These are phyloP conservation scores for Sparidentex hasta DNA, from an alignment of 2,797 vertebrate species.

Conservation along the genomic window DNA sequence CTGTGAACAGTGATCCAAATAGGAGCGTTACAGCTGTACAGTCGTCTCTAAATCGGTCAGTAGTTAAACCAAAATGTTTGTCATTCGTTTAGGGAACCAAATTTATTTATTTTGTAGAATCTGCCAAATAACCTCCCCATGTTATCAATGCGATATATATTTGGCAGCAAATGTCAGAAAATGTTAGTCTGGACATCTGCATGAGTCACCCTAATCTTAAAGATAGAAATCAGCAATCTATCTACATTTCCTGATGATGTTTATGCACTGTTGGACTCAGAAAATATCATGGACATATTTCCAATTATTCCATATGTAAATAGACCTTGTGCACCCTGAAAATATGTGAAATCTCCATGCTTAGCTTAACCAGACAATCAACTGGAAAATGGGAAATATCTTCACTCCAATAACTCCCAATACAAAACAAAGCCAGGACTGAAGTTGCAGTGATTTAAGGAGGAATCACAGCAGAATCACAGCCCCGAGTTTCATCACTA, in stretches of 20 bases:
- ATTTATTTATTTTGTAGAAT: background rate
- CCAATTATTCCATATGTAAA: conserved; percentile 7
- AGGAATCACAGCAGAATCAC: background rate
- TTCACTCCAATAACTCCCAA: conserved; percentile 24
- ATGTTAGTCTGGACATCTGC: conserved; percentile 26
- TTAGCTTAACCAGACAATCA: conserved; percentile 4
- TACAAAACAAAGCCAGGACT: conserved; percentile 23
- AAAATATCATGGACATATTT: background rate
- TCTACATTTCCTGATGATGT: background rate
- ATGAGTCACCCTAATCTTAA: background rate
- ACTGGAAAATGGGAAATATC: conserved; percentile 9
- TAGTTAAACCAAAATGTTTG: background rate
- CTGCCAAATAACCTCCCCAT: background rate
- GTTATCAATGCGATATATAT: conserved; percentile 21
- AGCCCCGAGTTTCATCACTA: background rate
- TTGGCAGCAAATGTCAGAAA: conserved; percentile 49
- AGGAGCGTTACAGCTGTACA: background rate
- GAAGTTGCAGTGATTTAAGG: conserved; percentile 25
- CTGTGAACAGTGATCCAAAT: background rate
- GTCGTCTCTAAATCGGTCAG: background rate
- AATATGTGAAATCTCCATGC: background rate
- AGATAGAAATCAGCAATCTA: conserved; percentile 21
- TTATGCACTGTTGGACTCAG: background rate
- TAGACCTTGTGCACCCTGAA: conserved; percentile 1
- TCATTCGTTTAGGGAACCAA: background rate